These are phyloP conservation scores for Todiramphus chloris DNA, from an alignment of 2,113 vertebrate species.

Conservation along the genomic window DNA sequence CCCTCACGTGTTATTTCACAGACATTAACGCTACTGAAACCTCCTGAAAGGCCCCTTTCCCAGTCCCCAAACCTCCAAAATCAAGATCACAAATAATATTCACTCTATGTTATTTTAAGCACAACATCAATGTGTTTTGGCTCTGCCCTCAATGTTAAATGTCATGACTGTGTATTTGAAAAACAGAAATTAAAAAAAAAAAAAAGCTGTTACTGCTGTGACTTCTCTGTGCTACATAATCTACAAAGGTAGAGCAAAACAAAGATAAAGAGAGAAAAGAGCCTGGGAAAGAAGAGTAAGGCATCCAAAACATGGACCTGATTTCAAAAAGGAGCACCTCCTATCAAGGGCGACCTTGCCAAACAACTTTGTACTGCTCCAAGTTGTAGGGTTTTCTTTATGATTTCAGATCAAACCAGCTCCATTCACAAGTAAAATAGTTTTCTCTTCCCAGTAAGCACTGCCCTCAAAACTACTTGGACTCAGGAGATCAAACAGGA, in stretches of 20 bases:
- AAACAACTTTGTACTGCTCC: not conserved
- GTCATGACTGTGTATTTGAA: not conserved
- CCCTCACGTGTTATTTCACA: not conserved
- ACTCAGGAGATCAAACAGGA: not conserved
- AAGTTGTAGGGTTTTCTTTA: not conserved
- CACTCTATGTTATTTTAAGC: not conserved
- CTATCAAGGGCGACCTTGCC: not conserved
- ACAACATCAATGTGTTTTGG: not conserved
- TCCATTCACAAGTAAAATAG: not conserved
- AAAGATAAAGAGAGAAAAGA: conserved; percentile 24
- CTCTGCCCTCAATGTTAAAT: not conserved
- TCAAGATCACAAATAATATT: not conserved
- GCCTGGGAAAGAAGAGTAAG: not conserved
- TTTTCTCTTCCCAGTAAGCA: not conserved
- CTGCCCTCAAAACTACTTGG: not conserved
- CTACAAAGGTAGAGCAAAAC: conserved; percentile 12
- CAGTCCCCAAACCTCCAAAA: not conserved
- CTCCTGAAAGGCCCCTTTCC: not conserved
- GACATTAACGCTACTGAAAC: not conserved
- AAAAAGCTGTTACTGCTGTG: not conserved
- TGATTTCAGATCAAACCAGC: not conserved
- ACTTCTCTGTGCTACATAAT: not conserved
- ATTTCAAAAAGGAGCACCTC: not conserved
- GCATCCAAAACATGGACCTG: not conserved
- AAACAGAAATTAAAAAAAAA: not conserved